Evolutionary conservation across 2,113 vertebrate genomes (phyloP).

Genomic region (Platichthys flesus): DNA sequence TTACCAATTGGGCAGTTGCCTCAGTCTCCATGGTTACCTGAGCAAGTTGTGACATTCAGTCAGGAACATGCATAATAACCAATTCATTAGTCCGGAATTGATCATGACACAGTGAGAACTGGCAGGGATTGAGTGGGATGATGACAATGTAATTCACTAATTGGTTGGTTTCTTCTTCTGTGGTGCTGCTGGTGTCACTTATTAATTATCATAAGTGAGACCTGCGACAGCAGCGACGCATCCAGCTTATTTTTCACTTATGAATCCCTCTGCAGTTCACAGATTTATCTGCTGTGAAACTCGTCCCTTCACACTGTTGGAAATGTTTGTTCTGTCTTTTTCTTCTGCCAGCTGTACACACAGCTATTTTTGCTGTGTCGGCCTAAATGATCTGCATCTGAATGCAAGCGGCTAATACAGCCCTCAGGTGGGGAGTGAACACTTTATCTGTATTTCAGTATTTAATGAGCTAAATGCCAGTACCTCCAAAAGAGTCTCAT

Average conservation of each 20-base stretch:
- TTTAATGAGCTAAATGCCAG: constrained; percentile 69
- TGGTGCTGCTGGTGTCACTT: constrained; percentile 38
- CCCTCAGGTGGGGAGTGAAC: constrained; percentile 51
- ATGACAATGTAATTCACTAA: constrained; percentile 46
- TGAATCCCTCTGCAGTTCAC: constrained; percentile 41
- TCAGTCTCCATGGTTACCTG: constrained; percentile 66
- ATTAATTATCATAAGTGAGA: constrained; percentile 62
- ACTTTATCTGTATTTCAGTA: constrained; percentile 63
- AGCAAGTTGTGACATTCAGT: constrained; percentile 49
- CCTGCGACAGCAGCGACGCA: constrained; percentile 57
- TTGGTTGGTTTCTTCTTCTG: constrained; percentile 48
- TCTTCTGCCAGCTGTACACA: constrained; percentile 35
- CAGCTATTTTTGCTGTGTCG: constrained; percentile 56
- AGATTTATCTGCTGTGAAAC: constrained; percentile 41
- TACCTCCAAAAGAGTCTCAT: constrained; percentile 20
- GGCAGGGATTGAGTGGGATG: constrained; percentile 21
- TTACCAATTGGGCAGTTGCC: constrained; percentile 45
- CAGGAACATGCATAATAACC: constrained; percentile 44
- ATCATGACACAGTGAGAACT: constrained; percentile 36
- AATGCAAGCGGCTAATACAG: constrained; percentile 50
- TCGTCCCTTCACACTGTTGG: constrained; percentile 31
- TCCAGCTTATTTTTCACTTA: constrained; percentile 60
- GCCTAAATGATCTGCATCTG: constrained; percentile 58
- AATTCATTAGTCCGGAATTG: constrained; percentile 47
- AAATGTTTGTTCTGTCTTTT: constrained; percentile 59